Conservation (phyloP, 2,113 vertebrate species). For the Zosterops borbonicus region DNA sequence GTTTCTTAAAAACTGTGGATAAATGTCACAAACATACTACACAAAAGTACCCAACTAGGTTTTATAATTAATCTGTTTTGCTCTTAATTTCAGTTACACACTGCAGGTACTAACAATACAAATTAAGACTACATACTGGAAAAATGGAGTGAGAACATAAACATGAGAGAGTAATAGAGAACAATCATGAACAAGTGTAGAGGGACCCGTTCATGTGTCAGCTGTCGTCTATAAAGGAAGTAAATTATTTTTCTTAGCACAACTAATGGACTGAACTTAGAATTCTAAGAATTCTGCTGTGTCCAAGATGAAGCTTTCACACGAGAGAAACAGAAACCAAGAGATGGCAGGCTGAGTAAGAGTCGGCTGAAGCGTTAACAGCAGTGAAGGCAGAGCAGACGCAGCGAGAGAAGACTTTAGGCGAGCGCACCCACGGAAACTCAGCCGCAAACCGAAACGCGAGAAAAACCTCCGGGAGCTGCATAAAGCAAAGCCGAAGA, state of each 20-base stretch:
- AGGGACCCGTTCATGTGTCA: rapidly evolving
- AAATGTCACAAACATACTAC: rapidly evolving
- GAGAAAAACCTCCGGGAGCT: neutral
- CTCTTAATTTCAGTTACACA: neutral
- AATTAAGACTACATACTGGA: neutral
- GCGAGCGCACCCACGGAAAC: rapidly evolving
- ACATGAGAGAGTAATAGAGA: rapidly evolving
- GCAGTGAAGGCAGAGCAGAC: neutral
- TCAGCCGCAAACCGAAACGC: rapidly evolving
- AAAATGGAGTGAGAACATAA: neutral
- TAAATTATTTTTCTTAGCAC: too few relatives aligned
- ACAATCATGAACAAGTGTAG: rapidly evolving
- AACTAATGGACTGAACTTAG: rapidly evolving
- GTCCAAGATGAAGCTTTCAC: too few relatives aligned
- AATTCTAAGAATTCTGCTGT: too few relatives aligned
- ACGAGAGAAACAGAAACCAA: neutral
- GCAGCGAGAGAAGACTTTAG: rapidly evolving
- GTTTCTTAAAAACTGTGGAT: neutral
- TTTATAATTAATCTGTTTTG: neutral
- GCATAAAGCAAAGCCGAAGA: rapidly evolving
- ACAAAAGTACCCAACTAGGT: neutral
- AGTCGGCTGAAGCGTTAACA: rapidly evolving
- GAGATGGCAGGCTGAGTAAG: rapidly evolving
- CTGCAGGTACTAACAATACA: rapidly evolving
- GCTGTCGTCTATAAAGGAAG: rapidly evolving